These are phyloP conservation scores for Melanotaenia boesemani DNA, from an alignment of 2,797 vertebrate genomes.

Conservation along the genomic window DNA sequence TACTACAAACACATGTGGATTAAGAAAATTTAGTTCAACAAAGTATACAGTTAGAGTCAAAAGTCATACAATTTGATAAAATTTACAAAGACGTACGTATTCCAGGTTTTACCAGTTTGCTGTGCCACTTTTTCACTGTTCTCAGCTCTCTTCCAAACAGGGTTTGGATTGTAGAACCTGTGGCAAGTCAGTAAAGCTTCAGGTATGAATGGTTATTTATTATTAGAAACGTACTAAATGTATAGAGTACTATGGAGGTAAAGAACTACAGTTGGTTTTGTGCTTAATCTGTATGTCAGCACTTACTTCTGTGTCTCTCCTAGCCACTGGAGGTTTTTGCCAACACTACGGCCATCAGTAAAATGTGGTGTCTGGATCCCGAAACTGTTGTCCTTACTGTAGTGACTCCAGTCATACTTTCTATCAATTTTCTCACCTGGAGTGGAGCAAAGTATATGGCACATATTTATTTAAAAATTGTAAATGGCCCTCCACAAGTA, in stretches of 20 bases:
- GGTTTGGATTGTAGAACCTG: slow-evolving; percentile 83
- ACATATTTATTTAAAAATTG: not conserved
- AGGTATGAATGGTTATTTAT: not conserved
- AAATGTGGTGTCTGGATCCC: slow-evolving; percentile 86
- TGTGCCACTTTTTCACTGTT: slow-evolving; percentile 82
- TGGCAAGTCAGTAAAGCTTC: not conserved
- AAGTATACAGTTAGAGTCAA: not conserved
- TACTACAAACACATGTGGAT: slow-evolving; percentile 70
- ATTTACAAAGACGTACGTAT: slow-evolving; percentile 77
- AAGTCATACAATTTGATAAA: not conserved
- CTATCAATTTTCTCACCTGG: slow-evolving; percentile 84
- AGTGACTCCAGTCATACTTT: slow-evolving; percentile 82
- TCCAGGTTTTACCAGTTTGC: slow-evolving; percentile 79
- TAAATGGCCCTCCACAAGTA: not conserved
- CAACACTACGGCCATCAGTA: slow-evolving; percentile 81
- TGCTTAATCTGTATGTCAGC: not conserved
- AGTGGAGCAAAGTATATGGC: not conserved
- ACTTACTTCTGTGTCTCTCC: slow-evolving; percentile 83
- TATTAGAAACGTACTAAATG: not conserved
- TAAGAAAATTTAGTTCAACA: not conserved
- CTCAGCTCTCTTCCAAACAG: slow-evolving; percentile 79
- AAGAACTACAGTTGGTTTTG: not conserved
- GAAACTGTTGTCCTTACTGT: slow-evolving; percentile 79
- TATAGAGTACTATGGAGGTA: not conserved
- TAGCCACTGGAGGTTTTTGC: slow-evolving; percentile 83